phyloP scores from a whole-genome alignment of 2,113 vertebrate genomes.

The Romanogobio albipinnatus region DNA sequence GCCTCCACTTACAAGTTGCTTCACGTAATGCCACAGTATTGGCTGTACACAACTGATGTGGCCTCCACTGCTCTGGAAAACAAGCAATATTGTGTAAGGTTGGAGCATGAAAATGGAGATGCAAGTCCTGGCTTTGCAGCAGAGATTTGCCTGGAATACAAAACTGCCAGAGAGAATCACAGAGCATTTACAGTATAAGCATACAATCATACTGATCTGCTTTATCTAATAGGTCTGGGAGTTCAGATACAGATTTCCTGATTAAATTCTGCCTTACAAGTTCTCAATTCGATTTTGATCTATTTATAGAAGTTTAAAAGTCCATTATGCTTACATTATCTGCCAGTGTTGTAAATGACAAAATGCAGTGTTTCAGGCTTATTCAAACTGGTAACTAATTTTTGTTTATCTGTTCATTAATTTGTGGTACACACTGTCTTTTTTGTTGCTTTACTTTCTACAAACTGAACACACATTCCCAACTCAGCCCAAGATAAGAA shows the following conservation, averaged over 20 bases:
- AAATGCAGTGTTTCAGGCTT: neutral
- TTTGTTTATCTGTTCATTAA: neutral
- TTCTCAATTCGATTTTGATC: neutral
- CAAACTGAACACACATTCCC: neutral
- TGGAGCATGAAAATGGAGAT: slow-evolving; percentile 67
- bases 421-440: neutral
- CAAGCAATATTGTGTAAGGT: slow-evolving; percentile 64
- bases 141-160: slow-evolving; percentile 62
- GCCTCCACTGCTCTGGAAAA: slow-evolving; percentile 59
- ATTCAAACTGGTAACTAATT: neutral
- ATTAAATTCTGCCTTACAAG: neutral
- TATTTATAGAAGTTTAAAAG: neutral
- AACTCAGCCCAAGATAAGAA: neutral
- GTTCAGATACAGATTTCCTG: neutral
- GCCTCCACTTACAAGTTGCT: slow-evolving; percentile 63
- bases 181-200: slow-evolving; percentile 62
- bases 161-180: slow-evolving; percentile 60
- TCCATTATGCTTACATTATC: neutral
- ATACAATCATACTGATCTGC: neutral
- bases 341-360: neutral
- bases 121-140: slow-evolving; percentile 63
- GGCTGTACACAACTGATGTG: slow-evolving; percentile 55
- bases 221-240: neutral
- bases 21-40: slow-evolving; percentile 59
- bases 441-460: neutral